Conservation (phyloP, 2,113 vertebrate species). For the Pleuronectes platessa region DNA sequence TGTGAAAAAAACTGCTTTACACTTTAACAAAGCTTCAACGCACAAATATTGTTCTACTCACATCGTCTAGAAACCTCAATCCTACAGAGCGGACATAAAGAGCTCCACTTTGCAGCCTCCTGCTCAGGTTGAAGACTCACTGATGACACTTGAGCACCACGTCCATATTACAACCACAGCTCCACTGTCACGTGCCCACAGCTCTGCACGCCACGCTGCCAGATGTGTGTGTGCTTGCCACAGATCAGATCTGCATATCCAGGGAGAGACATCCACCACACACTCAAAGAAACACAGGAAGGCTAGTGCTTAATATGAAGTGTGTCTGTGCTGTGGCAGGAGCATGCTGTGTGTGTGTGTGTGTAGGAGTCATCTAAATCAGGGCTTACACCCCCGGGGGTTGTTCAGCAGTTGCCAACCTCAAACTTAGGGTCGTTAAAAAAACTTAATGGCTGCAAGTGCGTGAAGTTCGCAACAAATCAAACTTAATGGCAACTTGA, state of each 20-base stretch:
- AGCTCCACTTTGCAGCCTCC: not conserved
- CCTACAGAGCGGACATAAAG: not conserved
- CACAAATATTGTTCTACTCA: too few relatives aligned
- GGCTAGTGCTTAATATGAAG: not conserved
- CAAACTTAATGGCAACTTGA: too few relatives aligned
- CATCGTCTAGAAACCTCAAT: not conserved
- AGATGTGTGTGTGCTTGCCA: constrained; percentile 37
- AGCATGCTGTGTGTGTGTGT: not conserved
- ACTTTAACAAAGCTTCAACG: not conserved
- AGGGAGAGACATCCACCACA: constrained; percentile 16
- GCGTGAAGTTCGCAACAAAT: too few relatives aligned
- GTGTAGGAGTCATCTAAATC: not conserved
- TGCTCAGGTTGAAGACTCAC: not conserved
- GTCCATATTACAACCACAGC: constrained; percentile 57
- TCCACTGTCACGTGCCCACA: constrained; percentile 1
- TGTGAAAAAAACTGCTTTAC: not conserved
- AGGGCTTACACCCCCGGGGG: not conserved
- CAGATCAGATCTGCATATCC: constrained; percentile 17
- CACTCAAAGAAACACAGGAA: constrained; percentile 6
- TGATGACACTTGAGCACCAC: constrained; percentile 57
- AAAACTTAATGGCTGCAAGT: too few relatives aligned
- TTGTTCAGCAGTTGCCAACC: not conserved
- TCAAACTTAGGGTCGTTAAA: too few relatives aligned
- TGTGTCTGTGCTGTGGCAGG: not conserved
- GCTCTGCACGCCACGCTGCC: constrained; percentile 27